Percentiles rank a stretch among this genome's conserved stretches.
Conservation (phyloP, 1,140 invertebrate genomes). For the Drosophila ficusphila region DNA sequence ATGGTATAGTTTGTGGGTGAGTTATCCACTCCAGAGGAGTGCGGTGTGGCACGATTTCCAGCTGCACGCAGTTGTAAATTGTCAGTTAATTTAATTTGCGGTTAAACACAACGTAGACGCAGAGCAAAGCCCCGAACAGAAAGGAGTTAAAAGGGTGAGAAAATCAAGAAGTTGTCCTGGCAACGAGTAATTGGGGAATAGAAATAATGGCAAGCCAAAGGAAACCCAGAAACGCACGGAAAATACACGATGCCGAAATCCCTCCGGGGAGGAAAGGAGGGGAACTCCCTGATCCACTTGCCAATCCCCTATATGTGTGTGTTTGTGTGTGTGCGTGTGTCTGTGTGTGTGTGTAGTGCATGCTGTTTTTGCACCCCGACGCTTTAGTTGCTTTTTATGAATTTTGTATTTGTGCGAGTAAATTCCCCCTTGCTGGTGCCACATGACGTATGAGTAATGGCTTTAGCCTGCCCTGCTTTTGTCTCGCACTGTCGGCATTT, state of each 20-base stretch:
- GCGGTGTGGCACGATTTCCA: background rate
- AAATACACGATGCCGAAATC: conserved; percentile 34
- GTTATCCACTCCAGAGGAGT: background rate
- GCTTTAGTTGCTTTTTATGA: conserved; percentile 64
- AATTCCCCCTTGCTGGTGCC: conserved; percentile 61
- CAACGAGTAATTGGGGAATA: conserved; percentile 64
- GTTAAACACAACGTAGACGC: conserved; percentile 69
- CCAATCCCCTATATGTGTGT: conserved; percentile 41
- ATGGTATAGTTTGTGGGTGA: conserved; percentile 6
- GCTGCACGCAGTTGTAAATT: conserved; percentile 61
- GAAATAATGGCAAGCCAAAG: conserved; percentile 50
- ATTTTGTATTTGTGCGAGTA: conserved; percentile 69
- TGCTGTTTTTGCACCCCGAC: conserved; percentile 57
- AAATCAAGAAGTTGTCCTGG: conserved; percentile 53
- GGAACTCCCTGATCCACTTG: conserved; percentile 62
- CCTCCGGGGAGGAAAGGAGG: conserved; percentile 3
- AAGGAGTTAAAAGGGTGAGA: conserved; percentile 1
- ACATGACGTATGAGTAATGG: conserved; percentile 81
- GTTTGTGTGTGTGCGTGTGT: no score
- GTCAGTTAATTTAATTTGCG: conserved; percentile 78
- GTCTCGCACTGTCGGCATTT: conserved; percentile 51
- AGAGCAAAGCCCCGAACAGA: conserved; percentile 26
- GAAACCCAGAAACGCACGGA: conserved; percentile 31
- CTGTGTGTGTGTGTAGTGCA: conserved; percentile 12
- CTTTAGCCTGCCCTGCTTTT: conserved; percentile 63